Evolutionary conservation across 2,797 vertebrate species (phyloP).

Genomic region (Megaceryle alcyon): DNA sequence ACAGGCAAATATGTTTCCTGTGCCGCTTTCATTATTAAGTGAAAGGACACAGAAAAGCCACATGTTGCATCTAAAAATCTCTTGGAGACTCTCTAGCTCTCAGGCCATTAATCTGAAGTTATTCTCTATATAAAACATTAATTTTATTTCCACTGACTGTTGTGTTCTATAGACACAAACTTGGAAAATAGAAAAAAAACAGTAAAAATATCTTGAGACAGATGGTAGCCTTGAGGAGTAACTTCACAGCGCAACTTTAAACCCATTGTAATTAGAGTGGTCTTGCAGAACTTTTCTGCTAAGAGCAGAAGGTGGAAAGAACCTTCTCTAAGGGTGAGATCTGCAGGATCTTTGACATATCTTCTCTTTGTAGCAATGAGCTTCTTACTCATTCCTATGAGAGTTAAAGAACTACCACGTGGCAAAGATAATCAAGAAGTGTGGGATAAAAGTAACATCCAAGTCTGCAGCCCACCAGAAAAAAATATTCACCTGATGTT

Average conservation of each 20-base stretch:
- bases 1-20: background rate
- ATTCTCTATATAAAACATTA: constrained; percentile 57
- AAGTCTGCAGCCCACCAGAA: constrained; percentile 3
- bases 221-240: constrained; percentile 72
- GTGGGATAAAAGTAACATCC: constrained; percentile 51
- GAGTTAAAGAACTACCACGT: constrained; percentile 1
- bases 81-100: constrained; percentile 14
- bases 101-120: constrained; percentile 25
- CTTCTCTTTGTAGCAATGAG: background rate
- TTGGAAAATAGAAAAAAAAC: constrained; percentile 52
- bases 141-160: constrained; percentile 61
- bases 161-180: constrained; percentile 65
- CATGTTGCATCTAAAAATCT: background rate
- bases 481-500: constrained; percentile 47
- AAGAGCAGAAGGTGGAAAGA: constrained; percentile 34
- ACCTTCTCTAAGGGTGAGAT: background rate
- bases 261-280: constrained; percentile 53
- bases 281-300: constrained; percentile 2
- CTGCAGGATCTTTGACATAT: background rate
- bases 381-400: background rate
- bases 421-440: constrained; percentile 49
- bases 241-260: constrained; percentile 66
- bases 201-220: constrained; percentile 71
- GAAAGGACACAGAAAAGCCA: constrained; percentile 19
- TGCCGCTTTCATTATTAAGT: background rate